Percentiles rank a stretch among this genome's conserved stretches.
Conservation (phyloP, 2,797 vertebrate genomes). For the Sebastes flavidus region DNA sequence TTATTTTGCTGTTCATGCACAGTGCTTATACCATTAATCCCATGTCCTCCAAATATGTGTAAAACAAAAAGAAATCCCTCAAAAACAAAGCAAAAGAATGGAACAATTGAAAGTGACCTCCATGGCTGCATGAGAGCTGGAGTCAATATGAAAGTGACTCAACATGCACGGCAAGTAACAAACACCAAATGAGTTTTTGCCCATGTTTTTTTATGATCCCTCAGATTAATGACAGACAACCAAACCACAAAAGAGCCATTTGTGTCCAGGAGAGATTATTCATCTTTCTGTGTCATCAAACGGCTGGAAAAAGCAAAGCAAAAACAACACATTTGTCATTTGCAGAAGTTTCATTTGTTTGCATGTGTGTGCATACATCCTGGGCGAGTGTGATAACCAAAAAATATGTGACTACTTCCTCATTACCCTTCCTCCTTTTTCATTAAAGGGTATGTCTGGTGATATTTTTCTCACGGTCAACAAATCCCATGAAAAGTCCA, state of each 20-base stretch:
- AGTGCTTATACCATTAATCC: neutral
- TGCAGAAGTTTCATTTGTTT: neutral
- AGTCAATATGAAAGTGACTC: neutral
- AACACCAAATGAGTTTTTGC: neutral
- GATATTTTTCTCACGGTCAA: neutral
- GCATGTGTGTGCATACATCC: neutral
- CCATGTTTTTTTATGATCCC: neutral
- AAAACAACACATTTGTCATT: slow-evolving; percentile 19
- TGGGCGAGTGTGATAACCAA: neutral
- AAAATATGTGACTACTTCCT: neutral
- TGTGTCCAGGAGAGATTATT: neutral
- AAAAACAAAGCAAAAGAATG: neutral
- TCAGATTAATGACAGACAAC: slow-evolving; percentile 16
- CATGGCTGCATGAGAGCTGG: neutral
- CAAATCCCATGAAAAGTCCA: neutral
- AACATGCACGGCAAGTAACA: neutral
- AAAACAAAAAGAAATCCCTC: neutral
- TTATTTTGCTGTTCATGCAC: neutral
- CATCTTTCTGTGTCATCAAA: neutral
- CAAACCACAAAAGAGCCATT: neutral
- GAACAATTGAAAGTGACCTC: neutral
- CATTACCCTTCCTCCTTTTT: neutral
- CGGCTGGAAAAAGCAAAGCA: neutral
- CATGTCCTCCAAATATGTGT: neutral
- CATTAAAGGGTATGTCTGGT: neutral